Evolutionary conservation across 2,797 vertebrate genomes (phyloP), one percentile per base, ranked within the genome.

Genomic region (Onychomys torridus): DNA sequence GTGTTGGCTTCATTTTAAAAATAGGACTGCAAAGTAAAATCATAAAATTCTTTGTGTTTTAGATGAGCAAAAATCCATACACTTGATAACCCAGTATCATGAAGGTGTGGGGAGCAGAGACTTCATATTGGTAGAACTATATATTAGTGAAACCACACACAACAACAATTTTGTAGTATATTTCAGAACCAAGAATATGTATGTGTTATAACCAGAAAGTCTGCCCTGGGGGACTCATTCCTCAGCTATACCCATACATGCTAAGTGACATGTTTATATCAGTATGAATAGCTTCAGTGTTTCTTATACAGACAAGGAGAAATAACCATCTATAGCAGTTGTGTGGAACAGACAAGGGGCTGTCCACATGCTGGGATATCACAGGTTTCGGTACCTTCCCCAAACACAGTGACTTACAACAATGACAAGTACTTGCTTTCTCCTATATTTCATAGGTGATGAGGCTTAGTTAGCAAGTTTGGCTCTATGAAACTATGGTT

Each of bases 41-140:
- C 32, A 25, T 69, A n/a, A 12, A 13, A 76, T 82, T 96, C 85
- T 92, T n/a, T 94, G 83, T 4, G 9, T 89, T 83, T 67, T 88
- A 87, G 12, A 86, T 94, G 77, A 94, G 67, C 12, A 92, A 92
- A 95, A 90, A n/a, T 87, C 0, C 16, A 11, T 59, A 76, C 77
- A 0, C 6, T 61, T 67, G 16, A 46, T 91, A 90, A 76, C 8
- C 32, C 19, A 89, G 40, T 55, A 11, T 85, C 81, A 59, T 6
- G 43, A 14, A 65, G n/a, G 5, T 85, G 0, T 73, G 12, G 23
- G 67, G 37, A 93, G 49, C 3, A 65, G 21, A 32, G 43, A 86
- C 52, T 89, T 95, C 67, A 65, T 85, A 77, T 29, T 89, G 34
- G 16, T 43, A n/a, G 34, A 93, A n/a, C 34, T 83, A 3, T 23